Evolutionary conservation across 1,140 invertebrate genomes (phyloP), one percentile per base, ranked within the genome.

Genomic region (Tetramorium parvispinum): DNA sequence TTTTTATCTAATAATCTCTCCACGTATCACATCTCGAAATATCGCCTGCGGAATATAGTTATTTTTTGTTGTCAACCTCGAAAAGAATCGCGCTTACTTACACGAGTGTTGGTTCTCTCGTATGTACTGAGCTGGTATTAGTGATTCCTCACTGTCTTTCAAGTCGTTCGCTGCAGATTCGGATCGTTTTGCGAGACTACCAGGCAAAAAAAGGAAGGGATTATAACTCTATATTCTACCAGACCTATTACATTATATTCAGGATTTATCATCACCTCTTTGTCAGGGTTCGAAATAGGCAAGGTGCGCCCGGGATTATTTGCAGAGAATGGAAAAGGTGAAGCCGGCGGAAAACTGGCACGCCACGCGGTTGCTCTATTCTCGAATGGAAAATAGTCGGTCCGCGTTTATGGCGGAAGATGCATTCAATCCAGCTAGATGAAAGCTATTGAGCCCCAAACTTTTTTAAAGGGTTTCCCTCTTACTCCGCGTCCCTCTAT

Each of bases 171-270:
- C 66, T 65, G 77, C 63, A 79, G 79, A 87, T 76, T n/a, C 27
- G 70, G 79, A 73, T 90, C 89, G 85, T 90, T 90, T 81, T 53
- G 83, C 85, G 88, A 78, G 85, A 89, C 32, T 86, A 89, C 32
- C 73, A 73, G 40, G 61, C 21, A 43, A 24, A 49, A 11, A 46
- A 68, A 40, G 63, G 21, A 68, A 68, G 7, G 65, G 65, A 27
- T 68, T 77, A 76, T 59, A 43, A 59, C 75, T 65, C 70, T 37
- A 70, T 75, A 70, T 53, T 70, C 81, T 27, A 57, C 27, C 87
- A 27, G 75, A 71, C n/a, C 88, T 75, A 85, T 89, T 91, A 91
- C 89, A 76, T 90, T 86, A 91, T 91, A 90, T 91, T 91, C 88
- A 75, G 73, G 88, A 90, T 88, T 88, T 91, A 88, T 76, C 86